Conservation (phyloP, 2,888 invertebrate species). For the Folsomia candida region DNA sequence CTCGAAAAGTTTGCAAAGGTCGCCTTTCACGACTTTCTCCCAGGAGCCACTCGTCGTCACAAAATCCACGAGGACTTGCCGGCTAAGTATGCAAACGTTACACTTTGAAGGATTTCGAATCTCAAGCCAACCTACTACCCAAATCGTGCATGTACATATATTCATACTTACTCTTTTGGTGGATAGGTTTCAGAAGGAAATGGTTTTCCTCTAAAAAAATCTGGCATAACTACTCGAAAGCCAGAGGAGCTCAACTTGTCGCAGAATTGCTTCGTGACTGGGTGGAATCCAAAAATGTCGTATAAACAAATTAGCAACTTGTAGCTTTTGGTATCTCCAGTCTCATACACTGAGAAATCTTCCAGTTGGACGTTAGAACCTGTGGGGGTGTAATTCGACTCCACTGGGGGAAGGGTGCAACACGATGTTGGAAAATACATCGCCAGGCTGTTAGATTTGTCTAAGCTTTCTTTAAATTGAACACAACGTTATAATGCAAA, state of each 20-base stretch:
- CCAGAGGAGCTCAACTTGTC: conserved; percentile 38
- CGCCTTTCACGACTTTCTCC: conserved; percentile 40
- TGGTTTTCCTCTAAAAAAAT: conserved; percentile 35
- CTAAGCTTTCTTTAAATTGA: no score
- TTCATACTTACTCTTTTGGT: conserved; percentile 30
- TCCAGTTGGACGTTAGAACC: conserved; percentile 29
- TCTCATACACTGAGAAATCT: conserved; percentile 45
- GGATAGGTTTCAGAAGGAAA: conserved; percentile 34
- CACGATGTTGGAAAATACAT: conserved; percentile 35
- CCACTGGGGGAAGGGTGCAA: conserved; percentile 43
- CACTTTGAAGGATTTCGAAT: no score
- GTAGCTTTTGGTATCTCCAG: conserved; percentile 19
- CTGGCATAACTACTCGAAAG: conserved; percentile 43
- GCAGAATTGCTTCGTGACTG: conserved; percentile 38
- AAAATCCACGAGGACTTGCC: conserved; percentile 28
- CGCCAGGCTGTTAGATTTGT: no score
- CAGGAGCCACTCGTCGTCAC: conserved; percentile 33
- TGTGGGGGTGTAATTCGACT: conserved; percentile 40
- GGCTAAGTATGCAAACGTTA: conserved; percentile 16
- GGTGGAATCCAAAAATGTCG: conserved; percentile 43
- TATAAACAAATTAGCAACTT: conserved; percentile 38
- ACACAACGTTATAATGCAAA: no score
- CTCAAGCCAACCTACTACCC: no score
- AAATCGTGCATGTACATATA: background rate
- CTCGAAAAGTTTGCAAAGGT: conserved; percentile 28